phyloP scores from a whole-genome alignment of 2,113 vertebrate genomes.

The Microtus montanus region DNA sequence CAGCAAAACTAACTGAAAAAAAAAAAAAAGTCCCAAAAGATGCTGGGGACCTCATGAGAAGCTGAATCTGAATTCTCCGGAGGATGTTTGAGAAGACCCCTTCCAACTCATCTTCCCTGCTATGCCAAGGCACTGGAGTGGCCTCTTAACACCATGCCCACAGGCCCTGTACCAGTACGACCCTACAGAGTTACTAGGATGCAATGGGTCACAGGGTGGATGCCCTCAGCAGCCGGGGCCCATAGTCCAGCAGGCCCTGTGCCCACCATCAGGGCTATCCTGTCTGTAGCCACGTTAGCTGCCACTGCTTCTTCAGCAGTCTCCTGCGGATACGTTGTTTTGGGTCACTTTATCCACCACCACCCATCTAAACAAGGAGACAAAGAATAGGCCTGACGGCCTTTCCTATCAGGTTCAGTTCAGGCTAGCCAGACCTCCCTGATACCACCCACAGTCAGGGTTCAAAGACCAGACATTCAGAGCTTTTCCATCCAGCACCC shows the following conservation, averaged over 20 bases:
- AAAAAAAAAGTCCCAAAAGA: neutral
- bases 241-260: neutral
- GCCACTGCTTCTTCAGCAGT: neutral
- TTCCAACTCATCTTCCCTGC: neutral
- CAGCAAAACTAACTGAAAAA: neutral
- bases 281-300: neutral
- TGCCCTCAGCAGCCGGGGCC: neutral
- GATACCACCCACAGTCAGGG: neutral
- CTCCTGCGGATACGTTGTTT: conserved; percentile 37
- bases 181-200: neutral
- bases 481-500: neutral
- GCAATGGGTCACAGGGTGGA: neutral
- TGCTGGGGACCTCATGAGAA: neutral
- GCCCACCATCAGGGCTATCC: neutral
- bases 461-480: neutral
- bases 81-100: neutral
- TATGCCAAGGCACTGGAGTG: neutral
- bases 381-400: neutral
- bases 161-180: neutral
- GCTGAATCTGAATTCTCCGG: neutral
- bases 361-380: conserved; percentile 4
- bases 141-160: neutral
- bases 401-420: neutral
- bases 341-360: conserved; percentile 33
- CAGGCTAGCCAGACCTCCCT: neutral